A percentile compares a stretch with the other conserved stretches of the same genome.
phyloP scores from a whole-genome alignment of 2,113 vertebrate species.

The Sterrhoptilus dennistouni region DNA sequence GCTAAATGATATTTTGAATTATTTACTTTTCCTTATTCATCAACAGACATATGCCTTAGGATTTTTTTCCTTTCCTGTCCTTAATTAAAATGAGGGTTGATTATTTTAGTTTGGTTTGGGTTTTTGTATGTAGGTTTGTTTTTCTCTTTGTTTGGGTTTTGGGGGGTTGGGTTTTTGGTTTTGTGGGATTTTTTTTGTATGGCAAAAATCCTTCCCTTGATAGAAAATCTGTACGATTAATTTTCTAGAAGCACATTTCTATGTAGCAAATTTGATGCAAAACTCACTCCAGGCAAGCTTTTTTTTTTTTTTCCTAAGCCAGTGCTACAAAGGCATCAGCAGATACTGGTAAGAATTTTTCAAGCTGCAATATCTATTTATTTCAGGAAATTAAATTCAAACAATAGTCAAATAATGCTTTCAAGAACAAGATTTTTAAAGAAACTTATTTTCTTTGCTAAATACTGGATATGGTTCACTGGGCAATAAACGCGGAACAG shows the following conservation, averaged over 20 bases:
- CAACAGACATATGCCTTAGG: background rate
- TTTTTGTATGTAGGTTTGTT: background rate
- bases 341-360: background rate
- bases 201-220: background rate
- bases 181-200: rapidly evolving
- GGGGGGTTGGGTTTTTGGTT: background rate
- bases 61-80: background rate
- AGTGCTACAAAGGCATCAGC: background rate
- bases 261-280: background rate
- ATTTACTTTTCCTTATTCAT: background rate
- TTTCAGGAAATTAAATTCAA: slow-evolving; percentile 5
- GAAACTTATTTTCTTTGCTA: slow-evolving; percentile 9
- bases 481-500: background rate
- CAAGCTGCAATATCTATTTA: background rate
- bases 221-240: background rate
- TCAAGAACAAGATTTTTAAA: background rate
- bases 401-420: background rate
- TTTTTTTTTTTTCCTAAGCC: background rate
- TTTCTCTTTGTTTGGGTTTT: background rate
- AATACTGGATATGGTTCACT: background rate
- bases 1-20: background rate
- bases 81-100: background rate
- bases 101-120: background rate
- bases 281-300: background rate
- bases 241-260: background rate